These are phyloP conservation scores for Asbolus verrucosus DNA, from an alignment of 1,140 invertebrate genomes.

Conservation along the genomic window DNA sequence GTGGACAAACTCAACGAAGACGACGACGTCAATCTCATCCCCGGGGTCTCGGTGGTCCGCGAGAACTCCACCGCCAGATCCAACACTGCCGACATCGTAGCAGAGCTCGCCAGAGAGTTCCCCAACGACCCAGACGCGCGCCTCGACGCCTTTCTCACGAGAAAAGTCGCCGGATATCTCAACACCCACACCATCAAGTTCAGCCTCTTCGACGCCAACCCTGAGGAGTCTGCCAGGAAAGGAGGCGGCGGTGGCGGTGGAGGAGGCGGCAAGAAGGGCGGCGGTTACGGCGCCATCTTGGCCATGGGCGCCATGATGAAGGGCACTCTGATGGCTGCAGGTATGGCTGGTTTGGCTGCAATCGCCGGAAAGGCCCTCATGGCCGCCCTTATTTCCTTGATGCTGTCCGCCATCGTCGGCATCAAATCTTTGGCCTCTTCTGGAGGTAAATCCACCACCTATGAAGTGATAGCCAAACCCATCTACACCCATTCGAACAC, in stretches of 20 bases:
- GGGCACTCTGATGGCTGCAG: slow-evolving; percentile 79
- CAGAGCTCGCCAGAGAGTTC: slow-evolving; percentile 78
- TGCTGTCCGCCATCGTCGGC: slow-evolving; percentile 81
- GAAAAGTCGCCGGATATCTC: slow-evolving; percentile 77
- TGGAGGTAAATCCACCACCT: slow-evolving; percentile 81
- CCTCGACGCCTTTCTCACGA: slow-evolving; percentile 80
- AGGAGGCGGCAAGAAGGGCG: slow-evolving; percentile 69
- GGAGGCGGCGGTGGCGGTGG: slow-evolving; percentile 66
- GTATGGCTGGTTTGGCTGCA: slow-evolving; percentile 79
- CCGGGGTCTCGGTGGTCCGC: slow-evolving; percentile 78
- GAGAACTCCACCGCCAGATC: slow-evolving; percentile 71
- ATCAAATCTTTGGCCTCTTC: slow-evolving; percentile 78
- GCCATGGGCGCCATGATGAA: slow-evolving; percentile 76
- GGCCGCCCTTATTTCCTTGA: slow-evolving; percentile 82
- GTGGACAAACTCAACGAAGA: slow-evolving; percentile 78
- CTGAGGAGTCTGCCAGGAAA: slow-evolving; percentile 65
- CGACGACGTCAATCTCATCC: slow-evolving; percentile 73
- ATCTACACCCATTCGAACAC: slow-evolving; percentile 78
- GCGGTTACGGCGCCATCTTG: slow-evolving; percentile 70
- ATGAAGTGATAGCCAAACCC: slow-evolving; percentile 86
- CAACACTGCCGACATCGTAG: slow-evolving; percentile 75
- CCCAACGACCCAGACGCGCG: slow-evolving; percentile 80
- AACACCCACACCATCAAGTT: slow-evolving; percentile 80
- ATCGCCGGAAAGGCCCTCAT: slow-evolving; percentile 86
- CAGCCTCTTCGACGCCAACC: slow-evolving; percentile 74